Base-by-base conservation (phyloP, 2,797 vertebrate species). In the Vireo griseus region DNA sequence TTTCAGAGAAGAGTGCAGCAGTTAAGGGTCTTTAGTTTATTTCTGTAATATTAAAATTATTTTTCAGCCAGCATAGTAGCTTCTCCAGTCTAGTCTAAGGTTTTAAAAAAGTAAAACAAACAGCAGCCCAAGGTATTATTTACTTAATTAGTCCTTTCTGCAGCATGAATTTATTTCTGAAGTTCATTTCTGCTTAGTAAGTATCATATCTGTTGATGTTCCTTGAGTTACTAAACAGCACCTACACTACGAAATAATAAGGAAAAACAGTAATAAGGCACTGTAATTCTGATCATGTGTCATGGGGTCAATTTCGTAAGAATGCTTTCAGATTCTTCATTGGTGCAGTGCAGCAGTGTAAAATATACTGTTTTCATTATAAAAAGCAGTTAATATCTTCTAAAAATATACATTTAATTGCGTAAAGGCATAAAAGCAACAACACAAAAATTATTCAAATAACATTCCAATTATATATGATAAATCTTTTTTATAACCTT, bases 331-430 rank as follows among this genome's bases (percentile, higher is more conserved):
- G 55, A 83, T 75, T 92, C 69, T 42, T 48, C 35, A 11, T 18
- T 77, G 83, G 65, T 80, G 48, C 81, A 76, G 16, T 78, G 52
- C 76, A 83, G 80, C 82, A 82, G 44, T 77, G 35, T 86, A 81
- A 92, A 88, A 95, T 89, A 62, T 66, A 93, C 71, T 83, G 75
- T 83, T 95, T 95, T 97, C 88, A 94, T 96, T 96, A 96, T 39
- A 81, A 59, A 89, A 93, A 88, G 16, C 45, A 57, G 51, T 86
- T 90, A 58, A 57, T 86, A 77, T 74, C 33, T 88, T 86, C 90
- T 89, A 81, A 96, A 95, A 94, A 74, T 88, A 39, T 72, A 51
- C 83, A 69, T 87, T 80, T 94, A 95, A 92, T 81, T 86, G 76
- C 52, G 51, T 67, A 71, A 81, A 92, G 68, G 45, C 76, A 86